Conservation (phyloP, 1,140 invertebrate genomes). For the Cydia pomonella region DNA sequence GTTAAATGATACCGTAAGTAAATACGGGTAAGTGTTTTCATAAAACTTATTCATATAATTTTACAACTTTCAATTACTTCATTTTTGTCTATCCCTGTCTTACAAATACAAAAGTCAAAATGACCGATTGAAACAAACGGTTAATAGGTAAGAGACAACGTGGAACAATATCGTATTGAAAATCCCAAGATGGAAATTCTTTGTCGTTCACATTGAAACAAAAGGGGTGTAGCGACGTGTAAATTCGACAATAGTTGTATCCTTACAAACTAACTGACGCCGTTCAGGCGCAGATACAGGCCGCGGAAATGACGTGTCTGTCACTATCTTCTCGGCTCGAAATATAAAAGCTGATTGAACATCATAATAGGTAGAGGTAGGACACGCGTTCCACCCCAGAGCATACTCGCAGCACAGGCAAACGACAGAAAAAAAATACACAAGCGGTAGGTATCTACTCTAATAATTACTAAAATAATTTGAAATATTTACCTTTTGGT, state of each 20-base stretch:
- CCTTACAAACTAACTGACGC: conserved; percentile 24
- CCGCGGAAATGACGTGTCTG: conserved; percentile 53
- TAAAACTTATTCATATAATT: no score
- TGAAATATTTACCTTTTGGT: no score
- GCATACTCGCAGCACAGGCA: neutral
- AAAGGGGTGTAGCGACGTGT: neutral
- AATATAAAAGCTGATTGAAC: conserved; percentile 34
- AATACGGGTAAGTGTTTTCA: no score
- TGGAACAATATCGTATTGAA: neutral
- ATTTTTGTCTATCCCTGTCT: no score
- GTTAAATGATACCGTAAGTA: no score
- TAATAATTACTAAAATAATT: no score
- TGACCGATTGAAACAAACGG: no score
- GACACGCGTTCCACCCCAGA: conserved; percentile 5
- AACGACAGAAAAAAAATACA: neutral
- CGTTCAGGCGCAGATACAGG: neutral
- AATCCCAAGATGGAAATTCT: neutral
- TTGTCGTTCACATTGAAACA: neutral
- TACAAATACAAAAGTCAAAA: no score
- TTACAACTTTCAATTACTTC: no score
- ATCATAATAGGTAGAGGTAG: conserved; percentile 31
- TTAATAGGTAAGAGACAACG: no score
- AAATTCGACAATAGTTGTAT: conserved; percentile 25
- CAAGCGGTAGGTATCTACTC: neutral
- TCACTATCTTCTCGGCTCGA: conserved; percentile 44